A percentile compares a stretch with the other conserved stretches of the same genome.
phyloP scores from a whole-genome alignment of 1,140 invertebrate genomes.

The Bilobella aurantiaca region DNA sequence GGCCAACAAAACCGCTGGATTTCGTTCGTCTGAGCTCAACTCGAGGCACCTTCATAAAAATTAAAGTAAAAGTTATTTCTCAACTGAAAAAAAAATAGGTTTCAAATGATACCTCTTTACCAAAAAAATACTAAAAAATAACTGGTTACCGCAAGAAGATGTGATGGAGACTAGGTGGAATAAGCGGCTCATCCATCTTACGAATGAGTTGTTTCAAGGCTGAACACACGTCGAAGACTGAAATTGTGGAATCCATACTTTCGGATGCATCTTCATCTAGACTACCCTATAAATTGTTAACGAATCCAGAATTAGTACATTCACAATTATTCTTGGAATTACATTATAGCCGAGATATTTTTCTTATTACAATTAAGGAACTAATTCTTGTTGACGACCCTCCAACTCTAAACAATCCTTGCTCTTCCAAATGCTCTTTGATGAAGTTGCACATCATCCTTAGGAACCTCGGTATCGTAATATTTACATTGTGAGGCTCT shows the following conservation, averaged over 20 bases:
- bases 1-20: conserved; percentile 16
- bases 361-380: conserved; percentile 25
- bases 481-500: not conserved
- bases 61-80: not conserved
- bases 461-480: conserved; percentile 9
- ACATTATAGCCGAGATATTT: too few relatives aligned
- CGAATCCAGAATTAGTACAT: not conserved
- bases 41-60: conserved; percentile 25
- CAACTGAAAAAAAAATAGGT: not conserved
- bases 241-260: conserved; percentile 12
- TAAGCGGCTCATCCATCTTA: conserved; percentile 19
- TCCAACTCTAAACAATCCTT: conserved; percentile 29
- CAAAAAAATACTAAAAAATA: not conserved
- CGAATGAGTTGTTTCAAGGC: conserved; percentile 28
- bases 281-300: conserved; percentile 19
- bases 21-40: not conserved
- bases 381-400: conserved; percentile 14
- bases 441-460: conserved; percentile 20
- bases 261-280: not conserved
- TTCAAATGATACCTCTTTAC: too few relatives aligned
- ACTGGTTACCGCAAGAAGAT: conserved; percentile 19
- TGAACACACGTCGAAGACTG: conserved; percentile 26
- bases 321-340: too few relatives aligned
- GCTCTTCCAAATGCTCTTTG: conserved; percentile 17
- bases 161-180: conserved; percentile 23